Base-by-base conservation (phyloP, 2,797 vertebrate genomes). In the Darevskia mixta region DNA sequence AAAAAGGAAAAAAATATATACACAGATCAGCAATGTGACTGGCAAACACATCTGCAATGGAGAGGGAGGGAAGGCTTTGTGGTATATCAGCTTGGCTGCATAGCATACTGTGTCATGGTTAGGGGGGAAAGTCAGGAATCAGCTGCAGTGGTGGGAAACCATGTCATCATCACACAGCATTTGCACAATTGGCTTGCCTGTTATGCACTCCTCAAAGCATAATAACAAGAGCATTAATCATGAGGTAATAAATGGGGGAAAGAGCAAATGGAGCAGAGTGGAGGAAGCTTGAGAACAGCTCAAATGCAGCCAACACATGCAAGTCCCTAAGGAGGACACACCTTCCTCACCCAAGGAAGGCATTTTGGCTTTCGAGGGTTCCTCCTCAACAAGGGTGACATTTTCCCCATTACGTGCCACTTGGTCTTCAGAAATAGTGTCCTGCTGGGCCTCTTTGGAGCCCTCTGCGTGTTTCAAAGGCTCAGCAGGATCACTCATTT, bases 1-100 rank as follows among this genome's bases (percentile, higher is more conserved):
- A 20, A 93, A 97, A 97, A 10, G 32, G 92, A 94, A 69, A 76
- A 92, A 95, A 94, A 96, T 93, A 93, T 92, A 97, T 95, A 97
- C 93, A 96, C 86, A 96, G 96, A 97, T 97, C 96, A 98, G 98
- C 98, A 98, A 98, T 98, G 98, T 98, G 98, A 98, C 97, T 98
- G 97, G 97, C 98, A 98, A 97, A 98, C 97, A 97, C 93, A 93
- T 96, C 94, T 88, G 96, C 96, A 88, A 97, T 97, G 94, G 93
- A 89, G 88, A 89, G 61, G 75, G 90, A 94, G 95, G 83, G 79
- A 95, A 95, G 94, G 94, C 96, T 92, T 96, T 80, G 88, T 87
- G 94, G 94, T 93, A 92, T 91, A 94, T 95, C 95, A 91, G 96
- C 96, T 95, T 89, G 95, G 96, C 95, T 93, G 96, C 96, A 96